A percentile compares a stretch with the other conserved stretches of the same genome.
Evolutionary conservation across 2,113 vertebrate species (phyloP).

Genomic region (Cyanoliseus patagonus): DNA sequence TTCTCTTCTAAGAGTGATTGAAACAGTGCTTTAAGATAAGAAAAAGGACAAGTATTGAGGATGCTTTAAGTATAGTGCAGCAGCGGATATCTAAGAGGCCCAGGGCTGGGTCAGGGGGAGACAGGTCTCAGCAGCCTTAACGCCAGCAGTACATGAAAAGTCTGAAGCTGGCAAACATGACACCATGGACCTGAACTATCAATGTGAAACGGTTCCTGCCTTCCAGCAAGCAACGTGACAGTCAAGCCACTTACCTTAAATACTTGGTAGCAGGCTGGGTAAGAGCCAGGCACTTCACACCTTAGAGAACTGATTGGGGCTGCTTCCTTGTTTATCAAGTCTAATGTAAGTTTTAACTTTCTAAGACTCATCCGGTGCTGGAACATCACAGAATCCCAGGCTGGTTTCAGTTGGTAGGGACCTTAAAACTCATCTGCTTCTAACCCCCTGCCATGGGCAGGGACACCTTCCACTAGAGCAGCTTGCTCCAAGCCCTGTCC

Average conservation of each 20-base stretch:
- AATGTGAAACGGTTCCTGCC: not conserved
- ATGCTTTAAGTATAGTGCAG: not conserved
- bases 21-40: not conserved
- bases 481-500: not conserved
- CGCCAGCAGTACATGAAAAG: not conserved
- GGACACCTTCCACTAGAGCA: not conserved
- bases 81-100: not conserved
- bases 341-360: not conserved
- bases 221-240: not conserved
- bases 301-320: not conserved
- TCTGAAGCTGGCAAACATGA: not conserved
- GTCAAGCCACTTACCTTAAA: not conserved
- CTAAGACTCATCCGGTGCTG: not conserved
- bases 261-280: fast-evolving
- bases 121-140: not conserved
- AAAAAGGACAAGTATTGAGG: not conserved
- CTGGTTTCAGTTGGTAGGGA: not conserved
- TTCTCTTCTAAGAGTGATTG: not conserved
- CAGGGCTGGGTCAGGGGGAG: not conserved
- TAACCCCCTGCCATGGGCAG: not conserved
- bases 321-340: not conserved
- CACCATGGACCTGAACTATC: not conserved
- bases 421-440: not conserved
- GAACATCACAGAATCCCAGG: not conserved
- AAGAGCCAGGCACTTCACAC: not conserved